phyloP scores from a whole-genome alignment of 37 sponge, comb jelly and placozoan species.

The Amphimedon queenslandica region DNA sequence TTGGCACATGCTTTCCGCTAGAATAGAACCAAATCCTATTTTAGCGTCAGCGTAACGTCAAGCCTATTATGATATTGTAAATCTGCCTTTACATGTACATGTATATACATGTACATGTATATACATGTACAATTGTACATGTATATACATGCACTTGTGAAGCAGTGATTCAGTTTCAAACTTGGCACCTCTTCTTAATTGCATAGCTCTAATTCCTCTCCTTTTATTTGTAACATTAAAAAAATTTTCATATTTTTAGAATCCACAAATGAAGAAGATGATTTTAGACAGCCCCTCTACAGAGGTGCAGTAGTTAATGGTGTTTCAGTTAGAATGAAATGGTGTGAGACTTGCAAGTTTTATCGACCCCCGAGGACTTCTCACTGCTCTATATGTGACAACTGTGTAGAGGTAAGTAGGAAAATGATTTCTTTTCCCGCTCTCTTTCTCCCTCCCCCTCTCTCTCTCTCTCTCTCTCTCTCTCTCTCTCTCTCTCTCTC shows the following conservation, averaged over 20 bases:
- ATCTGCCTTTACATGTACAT: too few species aligned
- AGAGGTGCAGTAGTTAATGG: conserved; percentile 60
- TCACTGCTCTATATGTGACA: conserved; percentile 97
- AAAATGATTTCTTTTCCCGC: too few species aligned
- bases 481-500: background rate
- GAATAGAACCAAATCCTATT: too few species aligned
- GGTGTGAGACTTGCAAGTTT: conserved; percentile 98
- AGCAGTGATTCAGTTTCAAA: too few species aligned
- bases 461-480: background rate
- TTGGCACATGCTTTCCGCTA: too few species aligned
- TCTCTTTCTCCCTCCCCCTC: background rate
- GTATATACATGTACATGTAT: background rate
- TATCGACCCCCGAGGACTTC: conserved; percentile 95
- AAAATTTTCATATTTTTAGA: conserved; percentile 11
- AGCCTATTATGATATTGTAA: too few species aligned
- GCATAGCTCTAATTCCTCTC: background rate
- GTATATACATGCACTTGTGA: background rate
- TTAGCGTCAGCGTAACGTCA: too few species aligned
- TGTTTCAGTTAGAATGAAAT: conserved; percentile 79
- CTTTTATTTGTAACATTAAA: background rate
- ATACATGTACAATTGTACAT: background rate
- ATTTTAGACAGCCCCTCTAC: conserved; percentile 74
- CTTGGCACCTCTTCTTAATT: background rate
- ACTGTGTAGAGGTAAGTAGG: conserved; percentile 90
- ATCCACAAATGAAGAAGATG: conserved; percentile 71